Conservation (phyloP, 1,140 invertebrate genomes). For the Meloidogyne hapla region DNA sequence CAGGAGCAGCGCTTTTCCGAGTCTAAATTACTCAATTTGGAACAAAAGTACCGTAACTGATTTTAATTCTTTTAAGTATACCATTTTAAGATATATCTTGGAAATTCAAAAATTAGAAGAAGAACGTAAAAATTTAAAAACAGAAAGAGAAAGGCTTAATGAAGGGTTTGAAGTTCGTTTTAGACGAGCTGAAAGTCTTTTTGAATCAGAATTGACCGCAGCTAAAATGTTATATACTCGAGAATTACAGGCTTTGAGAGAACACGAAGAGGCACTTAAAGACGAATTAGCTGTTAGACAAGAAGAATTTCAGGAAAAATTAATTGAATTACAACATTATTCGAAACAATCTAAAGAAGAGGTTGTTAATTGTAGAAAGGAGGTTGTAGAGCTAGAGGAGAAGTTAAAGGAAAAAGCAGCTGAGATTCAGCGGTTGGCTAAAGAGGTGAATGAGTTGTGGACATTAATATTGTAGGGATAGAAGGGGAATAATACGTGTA, state of each 20-base stretch:
- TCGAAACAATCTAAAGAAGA: constrained; percentile 57
- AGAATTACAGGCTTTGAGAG: constrained; percentile 57
- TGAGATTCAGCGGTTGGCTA: constrained; percentile 54
- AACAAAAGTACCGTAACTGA: constrained; percentile 52
- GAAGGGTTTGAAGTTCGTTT: constrained; percentile 63
- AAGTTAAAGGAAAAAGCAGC: constrained; percentile 55
- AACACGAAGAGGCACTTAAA: constrained; percentile 62
- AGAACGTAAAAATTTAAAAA: constrained; percentile 56
- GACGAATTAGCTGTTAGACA: constrained; percentile 60
- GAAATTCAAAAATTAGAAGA: constrained; percentile 63
- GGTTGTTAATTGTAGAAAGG: constrained; percentile 52
- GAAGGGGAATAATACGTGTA: too few species aligned
- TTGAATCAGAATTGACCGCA: constrained; percentile 55
- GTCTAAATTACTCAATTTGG: constrained; percentile 59
- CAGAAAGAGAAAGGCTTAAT: constrained; percentile 59
- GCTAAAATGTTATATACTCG: constrained; percentile 60
- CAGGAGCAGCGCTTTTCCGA: constrained; percentile 58
- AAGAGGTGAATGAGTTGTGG: constrained; percentile 51
- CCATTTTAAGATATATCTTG: constrained; percentile 54
- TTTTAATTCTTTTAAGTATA: constrained; percentile 23
- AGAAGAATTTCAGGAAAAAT: constrained; percentile 61
- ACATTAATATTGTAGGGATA: constrained; percentile 25
- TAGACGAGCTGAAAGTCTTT: constrained; percentile 54
- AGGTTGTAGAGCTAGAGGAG: constrained; percentile 53
- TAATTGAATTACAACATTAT: constrained; percentile 59